Evolutionary conservation across 2,888 invertebrate genomes (phyloP), one percentile per base, ranked within the genome.

Genomic region (Trissolcus japonicus): DNA sequence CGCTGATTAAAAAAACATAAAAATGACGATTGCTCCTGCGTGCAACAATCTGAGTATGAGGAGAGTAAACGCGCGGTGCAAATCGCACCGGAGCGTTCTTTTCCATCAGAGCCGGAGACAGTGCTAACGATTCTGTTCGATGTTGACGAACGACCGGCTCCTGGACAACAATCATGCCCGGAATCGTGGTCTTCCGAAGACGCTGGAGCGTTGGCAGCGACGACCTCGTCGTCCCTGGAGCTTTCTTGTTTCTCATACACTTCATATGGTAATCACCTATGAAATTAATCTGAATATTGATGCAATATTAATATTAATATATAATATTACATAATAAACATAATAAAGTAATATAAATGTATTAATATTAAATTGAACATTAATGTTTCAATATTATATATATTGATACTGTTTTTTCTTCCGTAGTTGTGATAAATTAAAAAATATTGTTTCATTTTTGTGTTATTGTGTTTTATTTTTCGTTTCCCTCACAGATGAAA

Each of bases 161-260:
- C 25, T 55, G n/a, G 53, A 68, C 72, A 76, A 63, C 65, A 79
- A 87, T 81, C 80, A 96, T 96, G 96, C 96, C 96, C 81, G 96
- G 96, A 81, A 92, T 96, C 85, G 94, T 96, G 82, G 94, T 94
- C 80, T 96, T 96, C 90, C 92, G 94, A 85, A 91, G 96, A 84
- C 92, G 96, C 83, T 96, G 96, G 96, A 94, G 95, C 86, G 95
- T 95, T 81, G 96, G 96, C 82, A 95, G 95, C 80, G 96, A 96
- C 90, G 96, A 96, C 90, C 91, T 96, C 82, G 94, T 96, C 81
- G 94, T 96, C 62, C 96, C 96, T 41, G 95, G 94, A 68, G 92
- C 93, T 79, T 93, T 95, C 87, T 91, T 96, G 67, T 92, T 95
- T 88, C 89, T 93, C 74, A 90, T 95, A 82, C 95, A 96, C 89